Evolutionary conservation across 1,140 invertebrate species (phyloP).

Genomic region (Hycleus cichorii): DNA sequence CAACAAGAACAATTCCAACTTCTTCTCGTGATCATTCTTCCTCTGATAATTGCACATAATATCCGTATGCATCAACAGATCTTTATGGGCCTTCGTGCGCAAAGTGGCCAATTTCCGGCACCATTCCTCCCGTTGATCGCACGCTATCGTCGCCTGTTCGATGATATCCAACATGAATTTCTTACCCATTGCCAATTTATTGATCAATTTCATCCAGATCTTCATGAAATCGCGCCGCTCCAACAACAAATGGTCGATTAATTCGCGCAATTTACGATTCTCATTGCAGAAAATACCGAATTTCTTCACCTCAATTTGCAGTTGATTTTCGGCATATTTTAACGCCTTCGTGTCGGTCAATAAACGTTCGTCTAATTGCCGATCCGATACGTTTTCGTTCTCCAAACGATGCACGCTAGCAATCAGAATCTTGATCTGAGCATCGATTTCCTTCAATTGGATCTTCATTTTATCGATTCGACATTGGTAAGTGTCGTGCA

Average conservation of each 20-base stretch:
- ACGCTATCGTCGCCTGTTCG: slow-evolving; percentile 72
- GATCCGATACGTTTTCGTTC: slow-evolving; percentile 42
- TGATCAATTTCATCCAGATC: slow-evolving; percentile 60
- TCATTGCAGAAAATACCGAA: slow-evolving; percentile 67
- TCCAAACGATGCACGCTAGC: slow-evolving; percentile 38
- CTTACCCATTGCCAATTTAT: slow-evolving; percentile 61
- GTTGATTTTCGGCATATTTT: slow-evolving; percentile 58
- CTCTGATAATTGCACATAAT: too few relatives aligned
- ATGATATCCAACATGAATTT: slow-evolving; percentile 70
- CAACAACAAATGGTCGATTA: slow-evolving; percentile 70
- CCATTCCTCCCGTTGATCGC: slow-evolving; percentile 76
- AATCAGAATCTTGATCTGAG: slow-evolving; percentile 34
- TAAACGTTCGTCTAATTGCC: slow-evolving; percentile 29
- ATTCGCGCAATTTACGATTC: slow-evolving; percentile 62
- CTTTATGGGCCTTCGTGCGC: slow-evolving; percentile 55
- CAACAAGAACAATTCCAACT: too few relatives aligned
- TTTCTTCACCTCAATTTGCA: slow-evolving; percentile 63
- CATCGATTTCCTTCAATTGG: slow-evolving; percentile 39
- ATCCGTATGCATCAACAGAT: slow-evolving; percentile 14
- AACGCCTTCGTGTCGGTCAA: slow-evolving; percentile 41
- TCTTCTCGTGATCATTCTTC: too few relatives aligned
- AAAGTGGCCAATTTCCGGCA: slow-evolving; percentile 69
- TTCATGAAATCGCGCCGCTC: slow-evolving; percentile 48
- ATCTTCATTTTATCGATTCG: slow-evolving; percentile 30
- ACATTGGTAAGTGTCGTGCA: not conserved